Conservation (phyloP, 2,888 invertebrate species). For the Cephonodes hylas region DNA sequence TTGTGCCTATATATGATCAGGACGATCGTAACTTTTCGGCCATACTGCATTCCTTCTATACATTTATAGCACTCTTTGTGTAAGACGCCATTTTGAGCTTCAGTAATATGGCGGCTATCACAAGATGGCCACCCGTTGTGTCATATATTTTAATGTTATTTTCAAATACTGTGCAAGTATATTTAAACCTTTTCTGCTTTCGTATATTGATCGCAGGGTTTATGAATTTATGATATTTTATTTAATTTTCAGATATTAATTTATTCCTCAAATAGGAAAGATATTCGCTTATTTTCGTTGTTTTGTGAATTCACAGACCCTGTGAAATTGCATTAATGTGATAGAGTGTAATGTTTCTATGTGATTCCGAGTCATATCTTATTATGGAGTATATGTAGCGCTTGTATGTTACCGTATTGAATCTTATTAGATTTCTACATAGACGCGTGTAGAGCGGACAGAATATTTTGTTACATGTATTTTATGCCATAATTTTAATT, state of each 20-base stretch:
- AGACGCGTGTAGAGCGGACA: background rate
- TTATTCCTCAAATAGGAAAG: too few relatives aligned
- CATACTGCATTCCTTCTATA: too few relatives aligned
- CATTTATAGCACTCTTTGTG: background rate
- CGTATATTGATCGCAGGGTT: background rate
- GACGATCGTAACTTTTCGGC: too few relatives aligned
- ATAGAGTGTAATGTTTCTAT: constrained; percentile 27
- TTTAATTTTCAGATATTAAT: background rate
- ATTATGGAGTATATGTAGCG: constrained; percentile 26
- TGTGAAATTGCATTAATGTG: constrained; percentile 1
- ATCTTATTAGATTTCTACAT: constrained; percentile 2
- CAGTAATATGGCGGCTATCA: constrained; percentile 13
- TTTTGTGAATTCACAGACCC: background rate
- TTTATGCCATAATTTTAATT: background rate
- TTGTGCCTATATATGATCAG: too few relatives aligned
- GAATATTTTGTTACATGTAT: background rate
- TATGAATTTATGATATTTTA: background rate
- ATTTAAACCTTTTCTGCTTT: background rate
- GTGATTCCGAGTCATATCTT: constrained; percentile 51
- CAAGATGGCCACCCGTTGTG: constrained; percentile 11
- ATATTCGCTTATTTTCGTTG: too few relatives aligned
- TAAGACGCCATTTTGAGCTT: constrained; percentile 11
- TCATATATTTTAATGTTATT: background rate
- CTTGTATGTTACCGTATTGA: constrained; percentile 16
- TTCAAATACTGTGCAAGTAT: background rate